Conservation (phyloP, 2,888 invertebrate species). For the Oligia latruncula region DNA sequence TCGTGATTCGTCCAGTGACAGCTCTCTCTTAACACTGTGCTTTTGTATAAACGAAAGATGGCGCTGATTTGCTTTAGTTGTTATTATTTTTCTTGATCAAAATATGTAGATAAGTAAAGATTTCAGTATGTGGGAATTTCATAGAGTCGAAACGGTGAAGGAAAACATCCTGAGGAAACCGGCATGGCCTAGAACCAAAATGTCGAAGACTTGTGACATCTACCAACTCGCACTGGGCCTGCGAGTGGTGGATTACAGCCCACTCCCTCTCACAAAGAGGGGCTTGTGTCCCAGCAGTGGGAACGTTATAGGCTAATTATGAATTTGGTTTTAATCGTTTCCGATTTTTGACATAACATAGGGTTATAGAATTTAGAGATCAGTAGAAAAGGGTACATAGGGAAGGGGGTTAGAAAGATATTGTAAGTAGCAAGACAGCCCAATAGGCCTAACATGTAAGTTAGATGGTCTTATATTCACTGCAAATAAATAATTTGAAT, state of each 20-base stretch:
- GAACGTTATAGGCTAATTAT: neutral
- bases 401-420: neutral
- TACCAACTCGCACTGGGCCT: too few species aligned
- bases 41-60: conserved; percentile 38
- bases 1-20: conserved; percentile 17
- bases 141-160: neutral
- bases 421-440: too few species aligned
- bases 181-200: neutral
- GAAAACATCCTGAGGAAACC: neutral
- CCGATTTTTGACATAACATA: neutral
- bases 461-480: neutral
- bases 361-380: neutral
- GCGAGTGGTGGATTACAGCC: too few species aligned
- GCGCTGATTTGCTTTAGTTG: conserved; percentile 27
- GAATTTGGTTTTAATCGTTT: neutral
- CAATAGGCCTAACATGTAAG: neutral
- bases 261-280: neutral
- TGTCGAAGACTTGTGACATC: too few species aligned
- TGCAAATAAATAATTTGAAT: too few species aligned
- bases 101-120: neutral
- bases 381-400: too few species aligned
- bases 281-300: neutral
- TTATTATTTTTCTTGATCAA: neutral
- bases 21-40: conserved; percentile 26
- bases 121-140: neutral